Conservation (phyloP, 2,888 invertebrate species). For the Alentia gelatinosa region DNA sequence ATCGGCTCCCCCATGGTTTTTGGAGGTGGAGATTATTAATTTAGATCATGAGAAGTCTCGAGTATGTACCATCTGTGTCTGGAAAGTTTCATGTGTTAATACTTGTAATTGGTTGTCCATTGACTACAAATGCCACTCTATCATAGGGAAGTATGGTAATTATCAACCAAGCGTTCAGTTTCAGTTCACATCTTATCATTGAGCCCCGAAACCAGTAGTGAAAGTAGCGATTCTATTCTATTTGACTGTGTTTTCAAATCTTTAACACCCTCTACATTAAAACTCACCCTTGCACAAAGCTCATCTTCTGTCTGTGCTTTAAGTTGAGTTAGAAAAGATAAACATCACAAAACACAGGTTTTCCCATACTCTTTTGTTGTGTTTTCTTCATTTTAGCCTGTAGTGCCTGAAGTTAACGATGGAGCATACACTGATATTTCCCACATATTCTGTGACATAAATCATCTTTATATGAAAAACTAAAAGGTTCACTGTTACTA, state of each 20-base stretch:
- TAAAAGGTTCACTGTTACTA: no score
- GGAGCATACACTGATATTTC: no score
- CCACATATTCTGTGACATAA: no score
- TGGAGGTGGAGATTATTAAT: background rate
- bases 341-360: background rate
- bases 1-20: background rate
- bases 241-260: background rate
- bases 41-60: background rate
- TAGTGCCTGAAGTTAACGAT: no score
- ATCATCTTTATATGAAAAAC: no score
- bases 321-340: background rate
- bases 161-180: background rate
- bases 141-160: conserved; percentile 1
- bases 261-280: background rate
- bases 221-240: background rate
- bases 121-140: background rate
- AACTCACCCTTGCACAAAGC: background rate
- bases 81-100: background rate
- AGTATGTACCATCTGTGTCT: background rate
- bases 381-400: no score
- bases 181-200: background rate
- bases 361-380: no score
- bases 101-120: background rate
- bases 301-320: background rate
- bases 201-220: background rate